Base-by-base conservation (phyloP, 2,888 invertebrate genomes). In the Pandemis cinnamomeana region DNA sequence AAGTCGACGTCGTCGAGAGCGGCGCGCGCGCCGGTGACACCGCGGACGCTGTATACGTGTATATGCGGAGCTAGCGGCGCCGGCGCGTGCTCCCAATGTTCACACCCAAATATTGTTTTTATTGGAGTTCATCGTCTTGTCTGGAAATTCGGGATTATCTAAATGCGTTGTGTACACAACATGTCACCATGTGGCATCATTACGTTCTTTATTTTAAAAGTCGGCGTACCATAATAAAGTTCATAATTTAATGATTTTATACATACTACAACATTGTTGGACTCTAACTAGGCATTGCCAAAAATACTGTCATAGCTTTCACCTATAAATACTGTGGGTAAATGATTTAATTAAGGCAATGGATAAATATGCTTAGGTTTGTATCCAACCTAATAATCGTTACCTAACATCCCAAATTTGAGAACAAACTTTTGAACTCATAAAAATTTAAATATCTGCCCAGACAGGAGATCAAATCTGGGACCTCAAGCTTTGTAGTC, bases 101-200 rank as follows among this genome's bases (percentile, higher is more conserved):
- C 71, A 67, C 70, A 74, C 71, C 61, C 74, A 74, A 74, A 74
- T 71, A 67, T 71, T 74, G 74, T 74, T 70, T 74, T 74, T 70
- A 46, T 74, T 71, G 15, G 74, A 67, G 74, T 74, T 74, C 74
- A 74, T 71, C 74, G 74, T 71, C 74, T 74, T 70, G 73, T 71
- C 74, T 74, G 74, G 67, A 74, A 71, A 74, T 55, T 71, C 61
- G 61, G 74, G 74, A 74, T 74, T 74, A 74, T 71, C 71, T 74
- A 71, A 74, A 74, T 71, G 55, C 71, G 74, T 62, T 74, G 74
- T 74, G 70, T 74, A 71, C 61, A 74, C 74, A 74, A 74, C 71
- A 71, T 74, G 71, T 74, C 70, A 74, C 70, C 70, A 67, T 74
- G 74, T 55, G 66, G 70, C 61, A 67, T 74, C 71, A 36, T 71